Base-by-base conservation (phyloP, 2,888 invertebrate genomes). In the Himalopsyche kuldschensis region DNA sequence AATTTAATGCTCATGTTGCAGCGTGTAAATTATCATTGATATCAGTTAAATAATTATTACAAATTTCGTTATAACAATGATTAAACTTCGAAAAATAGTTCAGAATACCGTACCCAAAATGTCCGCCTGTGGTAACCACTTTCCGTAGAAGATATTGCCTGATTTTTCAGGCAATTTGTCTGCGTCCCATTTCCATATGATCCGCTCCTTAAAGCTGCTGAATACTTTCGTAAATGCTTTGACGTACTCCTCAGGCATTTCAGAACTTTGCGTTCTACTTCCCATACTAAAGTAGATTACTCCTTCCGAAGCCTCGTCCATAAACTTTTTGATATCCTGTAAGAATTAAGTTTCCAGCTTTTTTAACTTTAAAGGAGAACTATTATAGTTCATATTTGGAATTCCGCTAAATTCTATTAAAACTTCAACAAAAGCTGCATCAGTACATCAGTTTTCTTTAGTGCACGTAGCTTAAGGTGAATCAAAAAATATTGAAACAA, bases 111-210 rank as follows among this genome's bases (percentile, higher is more conserved):
- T 87, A 88, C 89, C 89, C 48, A 90, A 86, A 55, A 93, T 89
- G 85, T 92, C 92, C 80, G 90, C 90, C 87, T 92, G 92, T 0
- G 92, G 92, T 86, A 92, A 88, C 92, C 92, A 92, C 86, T 90
- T 90, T 46, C 87, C 86, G 1, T 92, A 88, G 88, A 90, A 89
- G 0, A 93, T 89, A 87, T 91, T 91, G 1, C 88, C 2, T 0
- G 91, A 90, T 75, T 90, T 84, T 55, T 89, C 88, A 0, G 89
- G 88, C n/a, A 90, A 84, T 0, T 88, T 87, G 3, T 88, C 89
- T 30, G 90, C 90, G 85, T 92, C 92, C 87, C 90, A 92, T 86
- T 91, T 91, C 91, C 91, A 92, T 1, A 92, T 84, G 35, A 92
- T 89, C 79, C 89, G 89, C 84, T 91, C 90, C 82, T 90, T 90